Base-by-base conservation (phyloP, 2,797 vertebrate species). In the Alcedo atthis region DNA sequence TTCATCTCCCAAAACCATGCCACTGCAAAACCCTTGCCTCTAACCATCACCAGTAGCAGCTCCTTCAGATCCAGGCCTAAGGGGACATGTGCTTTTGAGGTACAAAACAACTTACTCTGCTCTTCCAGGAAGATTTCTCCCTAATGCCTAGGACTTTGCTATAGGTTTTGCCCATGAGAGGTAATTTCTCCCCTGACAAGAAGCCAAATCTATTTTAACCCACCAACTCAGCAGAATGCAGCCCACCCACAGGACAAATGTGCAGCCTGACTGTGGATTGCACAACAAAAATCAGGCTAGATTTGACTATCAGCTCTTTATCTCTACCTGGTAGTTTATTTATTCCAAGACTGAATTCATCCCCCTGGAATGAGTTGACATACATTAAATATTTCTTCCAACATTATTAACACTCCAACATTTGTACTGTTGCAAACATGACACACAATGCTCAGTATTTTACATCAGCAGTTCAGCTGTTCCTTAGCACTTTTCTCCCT, bases 51-150 rank as follows among this genome's bases (percentile, higher is more conserved):
- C 43, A 61, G 30, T 8, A 51, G 25, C 58, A 54, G 76, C 30
- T 64, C 43, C 33, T 51, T 64, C 74, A 75, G 66, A 63, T n/a
- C 32, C 43, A 69, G 30, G 48, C 12, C 15, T 4, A 9, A 53
- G 33, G 48, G 33, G 20, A 19, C 4, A 1, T 0, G 0, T 0
- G 1, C 13, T 51, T 71, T 10, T 54, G 33, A 10, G 49, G 24
- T 12, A 40, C 54, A 54, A 51, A 46, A 26, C 2, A 2, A 33
- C 5, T 30, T 61, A 30, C 8, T 45, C 12, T n/a, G 6, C n/a
- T 33, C 35, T 55, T 71, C 28, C 70, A 46, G 28, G 45, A 69
- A 54, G 20, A 17, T 67, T 59, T 86, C 43, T 54, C 54, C 11
- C 51, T 45, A 15, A 42, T 19, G 12, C 6, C 4, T 1, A 15